Evolutionary conservation across 1,140 invertebrate genomes (phyloP).

Genomic region (Drosophila arawakana): DNA sequence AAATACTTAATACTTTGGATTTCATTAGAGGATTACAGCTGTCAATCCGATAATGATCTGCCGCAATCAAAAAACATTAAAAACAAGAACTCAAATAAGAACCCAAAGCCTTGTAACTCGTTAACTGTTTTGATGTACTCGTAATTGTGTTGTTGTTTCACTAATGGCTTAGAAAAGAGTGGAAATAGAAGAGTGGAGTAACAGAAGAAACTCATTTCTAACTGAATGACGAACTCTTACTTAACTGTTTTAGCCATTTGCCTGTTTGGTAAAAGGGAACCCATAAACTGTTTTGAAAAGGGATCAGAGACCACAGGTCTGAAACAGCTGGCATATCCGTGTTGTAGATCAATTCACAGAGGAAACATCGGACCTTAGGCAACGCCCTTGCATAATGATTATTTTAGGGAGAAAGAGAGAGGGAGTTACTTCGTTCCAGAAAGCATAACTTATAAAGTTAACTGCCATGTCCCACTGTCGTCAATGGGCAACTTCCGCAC

Average conservation of each 20-base stretch:
- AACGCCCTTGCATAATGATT: constrained; percentile 47
- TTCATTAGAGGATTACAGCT: constrained; percentile 40
- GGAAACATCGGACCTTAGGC: constrained; percentile 7
- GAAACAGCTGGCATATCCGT: constrained; percentile 58
- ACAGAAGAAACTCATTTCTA: constrained; percentile 18
- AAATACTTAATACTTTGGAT: constrained; percentile 10
- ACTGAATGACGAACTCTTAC: constrained; percentile 29
- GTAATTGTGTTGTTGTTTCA: constrained; percentile 45
- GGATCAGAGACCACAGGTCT: constrained; percentile 31
- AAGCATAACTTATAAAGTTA: constrained; percentile 74
- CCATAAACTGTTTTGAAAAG: constrained; percentile 70
- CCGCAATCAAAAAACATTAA: constrained; percentile 22
- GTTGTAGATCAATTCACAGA: constrained; percentile 27
- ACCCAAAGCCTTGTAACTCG: constrained; percentile 29
- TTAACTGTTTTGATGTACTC: constrained; percentile 31
- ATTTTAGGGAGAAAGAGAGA: constrained; percentile 1
- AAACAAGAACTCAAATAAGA: constrained; percentile 10
- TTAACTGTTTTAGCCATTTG: constrained; percentile 44
- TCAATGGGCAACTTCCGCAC: constrained; percentile 68
- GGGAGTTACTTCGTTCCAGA: constrained; percentile 28
- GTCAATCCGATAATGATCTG: constrained; percentile 41
- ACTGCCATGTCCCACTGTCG: constrained; percentile 72
- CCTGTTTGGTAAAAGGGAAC: constrained; percentile 23
- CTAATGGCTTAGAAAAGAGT: constrained; percentile 30
- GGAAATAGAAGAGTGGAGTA: background rate